phyloP scores from a whole-genome alignment of 2,113 vertebrate genomes.

The Odontesthes bonariensis region DNA sequence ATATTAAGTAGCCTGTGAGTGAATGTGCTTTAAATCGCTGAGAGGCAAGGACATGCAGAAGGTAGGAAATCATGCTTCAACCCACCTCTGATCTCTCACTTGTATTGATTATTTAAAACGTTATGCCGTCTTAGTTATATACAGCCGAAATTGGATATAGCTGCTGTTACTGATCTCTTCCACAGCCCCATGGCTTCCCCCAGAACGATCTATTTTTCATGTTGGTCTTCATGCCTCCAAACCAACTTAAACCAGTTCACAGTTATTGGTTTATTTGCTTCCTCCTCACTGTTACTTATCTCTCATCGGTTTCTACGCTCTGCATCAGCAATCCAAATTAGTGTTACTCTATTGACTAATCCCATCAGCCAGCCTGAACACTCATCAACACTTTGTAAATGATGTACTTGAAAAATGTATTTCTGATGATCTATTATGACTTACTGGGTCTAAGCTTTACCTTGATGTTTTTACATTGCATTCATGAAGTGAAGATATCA shows the following conservation, averaged over 20 bases:
- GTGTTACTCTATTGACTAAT: slow-evolving; percentile 67
- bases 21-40: neutral
- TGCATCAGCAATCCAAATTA: slow-evolving; percentile 65
- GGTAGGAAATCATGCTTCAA: neutral
- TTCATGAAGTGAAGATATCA: neutral
- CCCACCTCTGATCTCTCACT: neutral
- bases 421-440: slow-evolving; percentile 38
- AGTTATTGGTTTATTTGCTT: slow-evolving; percentile 30
- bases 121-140: slow-evolving; percentile 11
- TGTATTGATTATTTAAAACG: slow-evolving; percentile 16
- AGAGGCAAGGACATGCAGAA: neutral
- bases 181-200: slow-evolving; percentile 1
- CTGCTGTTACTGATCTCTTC: slow-evolving; percentile 12
- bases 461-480: neutral
- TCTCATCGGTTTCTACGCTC: slow-evolving; percentile 64
- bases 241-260: slow-evolving; percentile 4
- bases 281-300: slow-evolving; percentile 27
- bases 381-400: slow-evolving; percentile 76
- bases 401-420: slow-evolving; percentile 66
- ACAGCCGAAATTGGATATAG: slow-evolving; percentile 14
- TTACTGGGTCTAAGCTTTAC: slow-evolving; percentile 11
- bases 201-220: slow-evolving; percentile 29
- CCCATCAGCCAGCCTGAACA: slow-evolving; percentile 57
- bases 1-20: neutral
- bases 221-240: neutral